These are phyloP conservation scores for Leptodirus hochenwartii DNA, from an alignment of 2,888 invertebrate genomes.

Conservation along the genomic window DNA sequence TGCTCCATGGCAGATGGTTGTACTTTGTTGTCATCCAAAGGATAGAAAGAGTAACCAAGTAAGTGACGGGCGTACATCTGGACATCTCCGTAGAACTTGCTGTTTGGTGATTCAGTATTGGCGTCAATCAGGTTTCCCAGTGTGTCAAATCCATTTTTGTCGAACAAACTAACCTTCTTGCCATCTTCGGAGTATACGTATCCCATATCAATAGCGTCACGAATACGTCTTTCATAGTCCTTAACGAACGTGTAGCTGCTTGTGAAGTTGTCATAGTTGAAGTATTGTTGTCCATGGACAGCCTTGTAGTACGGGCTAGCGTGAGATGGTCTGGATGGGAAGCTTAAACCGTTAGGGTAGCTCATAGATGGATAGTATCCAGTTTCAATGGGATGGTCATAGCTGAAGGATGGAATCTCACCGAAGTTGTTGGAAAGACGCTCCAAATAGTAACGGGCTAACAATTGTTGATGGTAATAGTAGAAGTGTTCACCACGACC, in stretches of 20 bases:
- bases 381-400: constrained; percentile 28
- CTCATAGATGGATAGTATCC: constrained; percentile 41
- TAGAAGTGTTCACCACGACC: constrained; percentile 40
- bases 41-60: constrained; percentile 30
- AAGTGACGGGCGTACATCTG: constrained; percentile 35
- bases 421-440: constrained; percentile 44
- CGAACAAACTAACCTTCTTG: constrained; percentile 33
- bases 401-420: constrained; percentile 37
- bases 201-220: constrained; percentile 40
- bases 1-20: constrained; percentile 44
- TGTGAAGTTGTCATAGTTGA: constrained; percentile 23
- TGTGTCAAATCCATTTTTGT: constrained; percentile 41
- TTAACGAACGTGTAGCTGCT: constrained; percentile 28
- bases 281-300: constrained; percentile 17
- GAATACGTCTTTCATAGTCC: constrained; percentile 35
- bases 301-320: constrained; percentile 20
- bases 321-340: constrained; percentile 35
- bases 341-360: constrained; percentile 40
- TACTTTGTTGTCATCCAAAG: constrained; percentile 25
- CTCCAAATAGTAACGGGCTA: constrained; percentile 52
- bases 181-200: constrained; percentile 24
- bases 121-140: constrained; percentile 47
- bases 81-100: constrained; percentile 37
- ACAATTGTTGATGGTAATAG: constrained; percentile 44
- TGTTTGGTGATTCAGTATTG: constrained; percentile 41